A percentile compares a stretch with the other conserved stretches of the same genome.
phyloP scores from a whole-genome alignment of 2,797 vertebrate genomes.

The Balearica regulorum region DNA sequence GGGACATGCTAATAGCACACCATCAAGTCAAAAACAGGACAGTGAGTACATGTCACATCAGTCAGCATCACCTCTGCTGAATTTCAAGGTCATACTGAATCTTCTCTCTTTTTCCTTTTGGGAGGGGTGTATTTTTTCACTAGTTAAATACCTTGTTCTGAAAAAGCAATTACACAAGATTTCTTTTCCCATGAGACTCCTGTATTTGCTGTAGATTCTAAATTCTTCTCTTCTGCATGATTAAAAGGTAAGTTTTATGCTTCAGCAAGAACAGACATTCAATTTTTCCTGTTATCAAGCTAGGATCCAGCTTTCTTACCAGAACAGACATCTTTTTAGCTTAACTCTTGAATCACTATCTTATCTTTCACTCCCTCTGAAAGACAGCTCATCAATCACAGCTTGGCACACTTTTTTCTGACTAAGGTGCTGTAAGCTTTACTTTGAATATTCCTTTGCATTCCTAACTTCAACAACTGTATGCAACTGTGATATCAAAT shows the following conservation, averaged over 20 bases:
- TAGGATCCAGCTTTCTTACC: background rate
- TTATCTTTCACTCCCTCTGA: background rate
- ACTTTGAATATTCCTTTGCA: background rate
- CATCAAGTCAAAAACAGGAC: background rate
- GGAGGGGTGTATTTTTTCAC: background rate
- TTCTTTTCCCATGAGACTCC: background rate
- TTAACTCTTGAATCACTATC: background rate
- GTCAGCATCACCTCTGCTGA: background rate
- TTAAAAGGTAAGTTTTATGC: background rate
- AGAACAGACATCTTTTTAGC: background rate
- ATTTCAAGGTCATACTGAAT: background rate
- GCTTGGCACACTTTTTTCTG: background rate
- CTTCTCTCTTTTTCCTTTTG: background rate
- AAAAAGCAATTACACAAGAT: background rate
- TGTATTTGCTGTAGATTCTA: background rate
- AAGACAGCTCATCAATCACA: background rate
- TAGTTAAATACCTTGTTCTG: background rate
- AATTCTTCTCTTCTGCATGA: background rate
- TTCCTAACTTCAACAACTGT: background rate
- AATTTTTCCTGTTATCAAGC: background rate
- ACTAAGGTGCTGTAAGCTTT: background rate
- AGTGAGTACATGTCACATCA: background rate
- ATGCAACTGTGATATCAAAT: background rate
- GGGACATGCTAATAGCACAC: background rate
- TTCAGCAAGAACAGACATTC: background rate